phyloP scores from a whole-genome alignment of 2,888 invertebrate species.

The Sinopyrophorus schimmeli region DNA sequence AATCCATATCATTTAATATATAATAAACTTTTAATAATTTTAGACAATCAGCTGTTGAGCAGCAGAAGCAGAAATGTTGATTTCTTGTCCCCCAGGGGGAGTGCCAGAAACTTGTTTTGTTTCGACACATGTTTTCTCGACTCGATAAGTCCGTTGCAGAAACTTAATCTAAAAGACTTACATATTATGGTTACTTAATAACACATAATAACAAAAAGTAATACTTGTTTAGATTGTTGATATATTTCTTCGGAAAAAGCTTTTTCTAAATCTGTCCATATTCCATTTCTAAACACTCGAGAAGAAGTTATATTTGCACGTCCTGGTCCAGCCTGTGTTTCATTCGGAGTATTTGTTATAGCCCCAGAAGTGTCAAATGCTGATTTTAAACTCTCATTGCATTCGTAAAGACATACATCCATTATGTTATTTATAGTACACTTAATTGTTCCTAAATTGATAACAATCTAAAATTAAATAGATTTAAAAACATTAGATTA shows the following conservation, averaged over 20 bases:
- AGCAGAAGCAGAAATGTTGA: constrained; percentile 59
- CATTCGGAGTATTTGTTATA: constrained; percentile 33
- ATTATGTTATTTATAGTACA: constrained; percentile 60
- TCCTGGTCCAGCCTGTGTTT: constrained; percentile 58
- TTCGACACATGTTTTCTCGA: too few species aligned
- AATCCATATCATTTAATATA: constrained; percentile 16
- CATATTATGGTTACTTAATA: too few species aligned
- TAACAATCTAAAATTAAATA: constrained; percentile 53
- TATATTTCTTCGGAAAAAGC: constrained; percentile 76
- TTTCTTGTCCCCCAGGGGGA: constrained; percentile 58
- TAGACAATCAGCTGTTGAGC: constrained; percentile 86
- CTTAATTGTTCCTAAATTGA: constrained; percentile 53
- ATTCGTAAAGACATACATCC: constrained; percentile 58
- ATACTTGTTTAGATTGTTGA: constrained; percentile 71
- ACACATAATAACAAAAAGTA: too few species aligned
- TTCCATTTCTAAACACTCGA: constrained; percentile 63
- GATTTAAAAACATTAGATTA: too few species aligned
- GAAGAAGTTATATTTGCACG: constrained; percentile 57
- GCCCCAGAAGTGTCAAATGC: constrained; percentile 56
- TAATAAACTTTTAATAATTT: constrained; percentile 67
- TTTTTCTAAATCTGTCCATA: constrained; percentile 90
- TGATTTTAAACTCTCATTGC: constrained; percentile 58
- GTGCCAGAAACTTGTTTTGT: too few species aligned
- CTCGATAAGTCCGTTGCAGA: too few species aligned
- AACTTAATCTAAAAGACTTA: too few species aligned